phyloP scores from a whole-genome alignment of 2,888 invertebrate genomes.

The Embidobia sp. region DNA sequence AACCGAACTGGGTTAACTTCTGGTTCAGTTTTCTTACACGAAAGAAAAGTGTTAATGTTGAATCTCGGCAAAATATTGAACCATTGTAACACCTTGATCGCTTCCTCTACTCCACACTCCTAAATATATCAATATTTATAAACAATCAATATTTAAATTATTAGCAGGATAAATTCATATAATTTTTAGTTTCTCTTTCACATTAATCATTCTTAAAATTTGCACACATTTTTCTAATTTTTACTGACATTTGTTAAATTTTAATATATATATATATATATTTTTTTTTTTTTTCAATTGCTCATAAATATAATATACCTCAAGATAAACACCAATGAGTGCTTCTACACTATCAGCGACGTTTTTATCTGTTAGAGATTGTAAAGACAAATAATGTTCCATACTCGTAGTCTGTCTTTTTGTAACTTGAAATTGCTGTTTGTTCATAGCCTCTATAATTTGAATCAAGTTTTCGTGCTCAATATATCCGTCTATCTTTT shows the following conservation, averaged over 20 bases:
- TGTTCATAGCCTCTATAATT: constrained; percentile 70
- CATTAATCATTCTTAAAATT: too few relatives aligned
- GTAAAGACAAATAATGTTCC: constrained; percentile 82
- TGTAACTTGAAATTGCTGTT: constrained; percentile 76
- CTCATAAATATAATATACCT: constrained; percentile 71
- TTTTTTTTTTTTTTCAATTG: too few relatives aligned
- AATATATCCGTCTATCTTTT: constrained; percentile 79
- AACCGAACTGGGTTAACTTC: too few relatives aligned
- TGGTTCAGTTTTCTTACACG: too few relatives aligned
- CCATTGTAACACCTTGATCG: constrained; percentile 85
- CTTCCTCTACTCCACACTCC: constrained; percentile 82
- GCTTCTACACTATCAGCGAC: constrained; percentile 94
- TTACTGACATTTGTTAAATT: too few relatives aligned
- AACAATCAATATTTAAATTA: too few relatives aligned
- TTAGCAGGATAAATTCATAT: too few relatives aligned
- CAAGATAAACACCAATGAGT: constrained; percentile 89
- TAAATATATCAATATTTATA: too few relatives aligned
- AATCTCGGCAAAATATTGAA: constrained; percentile 84
- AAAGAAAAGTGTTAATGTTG: too few relatives aligned
- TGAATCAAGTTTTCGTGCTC: constrained; percentile 68
- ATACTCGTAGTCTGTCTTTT: constrained; percentile 80
- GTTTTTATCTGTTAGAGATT: constrained; percentile 85
- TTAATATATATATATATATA: background rate
- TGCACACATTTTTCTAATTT: too few relatives aligned
- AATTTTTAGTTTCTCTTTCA: too few relatives aligned